Conservation (phyloP, 2,888 invertebrate species). For the Calameuta pallipes region DNA sequence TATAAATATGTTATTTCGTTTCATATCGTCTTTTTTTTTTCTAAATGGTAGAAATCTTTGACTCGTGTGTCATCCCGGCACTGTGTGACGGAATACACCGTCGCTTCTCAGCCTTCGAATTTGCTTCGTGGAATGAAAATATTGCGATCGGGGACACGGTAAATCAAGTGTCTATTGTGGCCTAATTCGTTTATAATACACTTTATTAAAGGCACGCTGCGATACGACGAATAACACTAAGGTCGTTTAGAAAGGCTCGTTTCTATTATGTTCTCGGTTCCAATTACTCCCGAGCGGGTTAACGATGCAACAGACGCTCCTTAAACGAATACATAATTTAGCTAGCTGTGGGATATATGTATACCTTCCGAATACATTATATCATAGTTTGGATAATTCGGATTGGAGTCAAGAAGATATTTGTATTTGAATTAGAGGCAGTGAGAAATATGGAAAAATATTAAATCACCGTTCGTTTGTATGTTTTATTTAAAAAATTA, state of each 20-base stretch:
- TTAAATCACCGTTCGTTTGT: no score
- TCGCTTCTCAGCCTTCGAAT: neutral
- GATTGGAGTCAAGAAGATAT: neutral
- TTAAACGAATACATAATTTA: slow-evolving; percentile 6
- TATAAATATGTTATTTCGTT: neutral
- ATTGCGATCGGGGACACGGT: neutral
- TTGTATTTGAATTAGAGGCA: neutral
- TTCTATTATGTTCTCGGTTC: neutral
- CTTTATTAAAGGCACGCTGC: slow-evolving; percentile 4
- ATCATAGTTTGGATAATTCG: neutral
- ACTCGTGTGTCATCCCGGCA: neutral
- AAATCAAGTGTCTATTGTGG: neutral
- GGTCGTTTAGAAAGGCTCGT: neutral
- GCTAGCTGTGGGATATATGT: neutral
- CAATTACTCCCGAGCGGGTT: neutral
- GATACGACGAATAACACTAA: neutral
- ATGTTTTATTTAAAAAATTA: no score
- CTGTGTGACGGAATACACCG: neutral
- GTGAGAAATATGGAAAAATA: neutral
- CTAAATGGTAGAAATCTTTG: neutral
- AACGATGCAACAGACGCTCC: slow-evolving; percentile 1
- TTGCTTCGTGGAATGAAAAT: neutral
- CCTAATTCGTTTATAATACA: neutral
- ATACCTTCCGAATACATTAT: neutral
- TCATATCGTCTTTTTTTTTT: neutral